A percentile compares a stretch with the other conserved stretches of the same genome.
These are phyloP conservation scores for Folsomia candida DNA, from an alignment of 2,888 invertebrate species.

Conservation along the genomic window DNA sequence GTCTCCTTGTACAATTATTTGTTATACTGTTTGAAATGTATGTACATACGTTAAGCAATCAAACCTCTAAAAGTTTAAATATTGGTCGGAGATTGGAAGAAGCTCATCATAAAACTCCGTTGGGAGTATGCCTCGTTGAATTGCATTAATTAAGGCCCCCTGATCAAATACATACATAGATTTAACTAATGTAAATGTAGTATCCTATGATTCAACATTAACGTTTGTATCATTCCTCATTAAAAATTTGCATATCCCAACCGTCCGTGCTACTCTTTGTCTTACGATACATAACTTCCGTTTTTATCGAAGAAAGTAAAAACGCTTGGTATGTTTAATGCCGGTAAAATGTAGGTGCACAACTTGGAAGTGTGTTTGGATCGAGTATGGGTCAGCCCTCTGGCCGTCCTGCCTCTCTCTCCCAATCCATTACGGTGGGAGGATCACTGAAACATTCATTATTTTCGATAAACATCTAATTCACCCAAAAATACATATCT, in stretches of 20 bases:
- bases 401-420: constrained; percentile 29
- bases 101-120: not conserved
- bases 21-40: too few species aligned
- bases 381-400: constrained; percentile 33
- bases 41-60: too few species aligned
- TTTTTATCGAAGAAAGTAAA: too few species aligned
- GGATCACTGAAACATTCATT: constrained; percentile 40
- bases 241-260: too few species aligned
- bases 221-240: too few species aligned
- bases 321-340: too few species aligned
- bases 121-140: not conserved
- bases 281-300: too few species aligned
- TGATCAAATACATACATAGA: too few species aligned
- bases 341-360: not conserved
- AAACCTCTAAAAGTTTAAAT: not conserved
- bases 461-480: constrained; percentile 40
- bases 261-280: too few species aligned
- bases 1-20: not conserved
- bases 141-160: not conserved
- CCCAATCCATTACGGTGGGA: constrained; percentile 45
- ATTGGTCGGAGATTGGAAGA: not conserved
- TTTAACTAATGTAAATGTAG: too few species aligned
- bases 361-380: not conserved
- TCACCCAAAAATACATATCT: not conserved
- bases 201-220: too few species aligned